Percentiles rank a stretch among this genome's conserved stretches.
Evolutionary conservation across 37 sponge, comb jelly and placozoan species (phyloP).

Genomic region (Tethya wilhelma): DNA sequence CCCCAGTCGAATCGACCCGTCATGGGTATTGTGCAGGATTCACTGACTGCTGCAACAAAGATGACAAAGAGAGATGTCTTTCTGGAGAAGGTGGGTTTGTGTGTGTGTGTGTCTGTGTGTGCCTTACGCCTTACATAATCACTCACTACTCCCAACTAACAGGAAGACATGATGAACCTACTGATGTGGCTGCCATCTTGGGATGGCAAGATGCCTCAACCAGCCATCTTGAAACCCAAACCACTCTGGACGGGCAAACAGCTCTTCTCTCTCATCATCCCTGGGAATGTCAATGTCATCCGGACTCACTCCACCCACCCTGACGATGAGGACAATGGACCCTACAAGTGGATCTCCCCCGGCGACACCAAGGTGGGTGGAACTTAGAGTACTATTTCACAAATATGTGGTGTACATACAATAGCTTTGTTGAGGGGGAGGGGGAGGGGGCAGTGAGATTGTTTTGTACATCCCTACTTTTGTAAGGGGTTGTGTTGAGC

Average conservation of each 20-base stretch:
- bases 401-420: too few species aligned
- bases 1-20: conserved; percentile 99
- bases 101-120: not conserved
- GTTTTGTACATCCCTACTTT: too few species aligned
- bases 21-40: conserved; percentile 99
- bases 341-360: conserved; percentile 93
- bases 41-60: conserved; percentile 90
- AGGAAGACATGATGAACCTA: conserved; percentile 96
- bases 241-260: conserved; percentile 99
- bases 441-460: too few species aligned
- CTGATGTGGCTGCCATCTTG: conserved; percentile 98
- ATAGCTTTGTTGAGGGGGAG: too few species aligned
- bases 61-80: conserved; percentile 97
- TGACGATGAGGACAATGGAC: conserved; percentile 92
- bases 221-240: conserved; percentile 98
- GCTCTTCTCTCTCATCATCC: conserved; percentile 95
- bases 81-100: conserved; percentile 82
- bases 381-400: too few species aligned
- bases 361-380: conserved; percentile 97
- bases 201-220: conserved; percentile 97
- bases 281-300: conserved; percentile 89
- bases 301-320: conserved; percentile 88
- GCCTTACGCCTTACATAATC: not conserved
- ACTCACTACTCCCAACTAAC: not conserved
- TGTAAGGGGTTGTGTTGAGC: too few species aligned